phyloP scores from a whole-genome alignment of 2,113 vertebrate species.

The Syngnathoides biaculeatus region DNA sequence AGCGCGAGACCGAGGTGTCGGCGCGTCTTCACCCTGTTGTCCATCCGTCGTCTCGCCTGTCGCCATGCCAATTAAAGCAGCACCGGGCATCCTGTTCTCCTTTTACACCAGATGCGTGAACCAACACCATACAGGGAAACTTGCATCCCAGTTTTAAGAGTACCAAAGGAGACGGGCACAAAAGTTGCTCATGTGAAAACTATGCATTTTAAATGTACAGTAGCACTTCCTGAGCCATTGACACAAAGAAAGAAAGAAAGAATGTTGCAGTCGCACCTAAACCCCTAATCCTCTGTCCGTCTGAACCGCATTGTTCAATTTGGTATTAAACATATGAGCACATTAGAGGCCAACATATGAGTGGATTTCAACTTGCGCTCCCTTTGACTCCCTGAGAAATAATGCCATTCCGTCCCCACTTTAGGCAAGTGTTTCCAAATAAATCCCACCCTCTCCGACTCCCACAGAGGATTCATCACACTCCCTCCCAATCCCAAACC shows the following conservation, averaged over 20 bases:
- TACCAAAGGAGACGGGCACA: conserved; percentile 10
- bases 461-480: no score
- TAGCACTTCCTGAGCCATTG: background rate
- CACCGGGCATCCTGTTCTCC: conserved; percentile 40
- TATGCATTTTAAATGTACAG: background rate
- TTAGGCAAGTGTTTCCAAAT: no score
- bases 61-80: conserved; percentile 65
- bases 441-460: no score
- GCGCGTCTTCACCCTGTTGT: conserved; percentile 32
- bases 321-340: no score
- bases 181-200: background rate
- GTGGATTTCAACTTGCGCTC: no score
- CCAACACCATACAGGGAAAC: conserved; percentile 33
- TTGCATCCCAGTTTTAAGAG: conserved; percentile 12
- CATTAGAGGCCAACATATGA: no score
- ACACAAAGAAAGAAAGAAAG: no score
- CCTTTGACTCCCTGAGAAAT: no score
- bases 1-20: conserved; percentile 18
- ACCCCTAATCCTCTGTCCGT: no score
- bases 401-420: no score
- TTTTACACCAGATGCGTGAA: conserved; percentile 38
- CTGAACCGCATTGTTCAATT: no score
- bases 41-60: conserved; percentile 54
- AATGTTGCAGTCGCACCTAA: background rate
- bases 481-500: no score